A percentile compares a stretch with the other conserved stretches of the same genome.
These are phyloP conservation scores for Rhagium mordax DNA, from an alignment of 2,888 invertebrate genomes.

Conservation along the genomic window DNA sequence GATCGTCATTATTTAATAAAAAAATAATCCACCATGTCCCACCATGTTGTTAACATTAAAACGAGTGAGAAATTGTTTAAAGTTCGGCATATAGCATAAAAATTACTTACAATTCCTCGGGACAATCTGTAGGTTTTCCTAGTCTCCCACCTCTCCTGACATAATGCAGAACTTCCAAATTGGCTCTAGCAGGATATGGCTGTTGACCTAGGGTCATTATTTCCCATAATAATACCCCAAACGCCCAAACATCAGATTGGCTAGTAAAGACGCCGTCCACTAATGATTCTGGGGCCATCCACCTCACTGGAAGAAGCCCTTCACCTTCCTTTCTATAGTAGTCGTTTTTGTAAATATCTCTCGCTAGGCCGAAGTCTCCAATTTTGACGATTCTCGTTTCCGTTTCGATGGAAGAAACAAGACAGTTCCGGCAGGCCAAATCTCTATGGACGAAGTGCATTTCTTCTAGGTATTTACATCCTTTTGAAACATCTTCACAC, in stretches of 20 bases:
- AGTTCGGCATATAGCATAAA: too few species aligned
- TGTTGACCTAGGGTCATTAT: conserved; percentile 96
- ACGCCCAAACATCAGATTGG: conserved; percentile 98
- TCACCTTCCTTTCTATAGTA: conserved; percentile 97
- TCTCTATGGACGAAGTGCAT: conserved; percentile 98
- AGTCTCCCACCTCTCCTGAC: conserved; percentile 91
- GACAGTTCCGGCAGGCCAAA: conserved; percentile 95
- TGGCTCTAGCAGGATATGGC: conserved; percentile 95
- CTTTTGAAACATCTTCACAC: conserved; percentile 96
- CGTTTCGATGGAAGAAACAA: conserved; percentile 84
- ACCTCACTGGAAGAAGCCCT: conserved; percentile 90
- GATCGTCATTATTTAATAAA: too few species aligned
- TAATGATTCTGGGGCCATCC: conserved; percentile 99
- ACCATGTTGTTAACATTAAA: too few species aligned
- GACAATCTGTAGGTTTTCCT: conserved; percentile 88
- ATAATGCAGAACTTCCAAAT: conserved; percentile 92
- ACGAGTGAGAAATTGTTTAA: too few species aligned
- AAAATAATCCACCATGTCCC: too few species aligned
- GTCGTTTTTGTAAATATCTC: conserved; percentile 97
- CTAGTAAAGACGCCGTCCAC: conserved; percentile 97
- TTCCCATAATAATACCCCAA: conserved; percentile 96
- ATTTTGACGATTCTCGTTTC: conserved; percentile 90
- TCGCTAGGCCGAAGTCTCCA: conserved; percentile 96
- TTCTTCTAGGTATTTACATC: conserved; percentile 96
- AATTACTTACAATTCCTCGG: conserved; percentile 83